Percentiles rank a stretch among this genome's conserved stretches.
Conservation (phyloP, 2,113 vertebrate species). For the Colistium nudipinnis region DNA sequence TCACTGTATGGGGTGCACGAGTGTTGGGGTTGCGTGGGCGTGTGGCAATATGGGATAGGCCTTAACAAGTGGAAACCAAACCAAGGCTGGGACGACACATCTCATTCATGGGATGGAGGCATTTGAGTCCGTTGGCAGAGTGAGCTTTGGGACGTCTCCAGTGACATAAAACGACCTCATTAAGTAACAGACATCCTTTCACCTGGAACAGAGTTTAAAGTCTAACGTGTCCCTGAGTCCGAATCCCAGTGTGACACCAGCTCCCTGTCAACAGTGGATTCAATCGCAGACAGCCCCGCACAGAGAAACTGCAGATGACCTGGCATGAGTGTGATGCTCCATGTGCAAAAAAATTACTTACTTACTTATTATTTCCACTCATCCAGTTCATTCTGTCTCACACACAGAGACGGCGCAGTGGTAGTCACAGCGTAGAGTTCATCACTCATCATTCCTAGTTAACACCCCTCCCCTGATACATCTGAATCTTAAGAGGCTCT, state of each 20-base stretch:
- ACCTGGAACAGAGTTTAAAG: constrained; percentile 55
- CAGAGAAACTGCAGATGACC: constrained; percentile 43
- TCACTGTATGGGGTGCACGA: constrained; percentile 35
- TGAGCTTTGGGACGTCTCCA: constrained; percentile 28
- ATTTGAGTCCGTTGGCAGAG: constrained; percentile 19
- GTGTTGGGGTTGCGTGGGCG: constrained; percentile 40
- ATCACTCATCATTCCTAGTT: no score
- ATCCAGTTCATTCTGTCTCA: constrained; percentile 18
- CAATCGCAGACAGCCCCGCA: neutral
- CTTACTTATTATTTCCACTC: constrained; percentile 27
- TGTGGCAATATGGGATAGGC: constrained; percentile 27
- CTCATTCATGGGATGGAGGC: constrained; percentile 39
- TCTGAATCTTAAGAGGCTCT: constrained; percentile 22
- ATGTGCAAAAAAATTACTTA: constrained; percentile 36
- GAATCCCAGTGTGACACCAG: constrained; percentile 34
- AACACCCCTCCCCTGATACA: constrained; percentile 27
- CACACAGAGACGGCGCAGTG: constrained; percentile 6
- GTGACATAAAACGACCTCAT: constrained; percentile 59
- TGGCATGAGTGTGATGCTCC: constrained; percentile 26
- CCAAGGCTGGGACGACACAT: constrained; percentile 46
- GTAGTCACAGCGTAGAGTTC: constrained; percentile 10
- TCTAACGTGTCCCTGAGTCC: constrained; percentile 34
- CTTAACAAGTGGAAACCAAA: constrained; percentile 39
- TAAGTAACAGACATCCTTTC: constrained; percentile 53
- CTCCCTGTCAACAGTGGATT: constrained; percentile 40